phyloP scores from a whole-genome alignment of 2,797 vertebrate genomes.

The Acestrorhynchus altus region DNA sequence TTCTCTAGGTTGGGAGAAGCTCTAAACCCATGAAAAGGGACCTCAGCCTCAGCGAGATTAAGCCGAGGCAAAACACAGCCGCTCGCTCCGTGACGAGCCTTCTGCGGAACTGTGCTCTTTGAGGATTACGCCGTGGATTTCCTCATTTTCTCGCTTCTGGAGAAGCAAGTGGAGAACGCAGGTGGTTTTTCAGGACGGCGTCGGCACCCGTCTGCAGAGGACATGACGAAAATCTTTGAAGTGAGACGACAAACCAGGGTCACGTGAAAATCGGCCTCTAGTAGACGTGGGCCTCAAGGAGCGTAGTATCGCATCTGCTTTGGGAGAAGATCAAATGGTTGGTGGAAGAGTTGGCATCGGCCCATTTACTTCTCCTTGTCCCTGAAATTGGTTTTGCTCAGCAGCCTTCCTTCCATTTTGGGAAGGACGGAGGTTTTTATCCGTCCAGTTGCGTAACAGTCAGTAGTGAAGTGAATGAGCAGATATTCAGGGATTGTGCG shows the following conservation, averaged over 20 bases:
- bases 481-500: neutral
- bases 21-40: conserved; percentile 51
- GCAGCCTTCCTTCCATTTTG: neutral
- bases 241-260: conserved; percentile 1
- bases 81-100: conserved; percentile 63
- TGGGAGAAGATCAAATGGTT: neutral
- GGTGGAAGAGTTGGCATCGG: neutral
- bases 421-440: neutral
- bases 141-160: conserved; percentile 58
- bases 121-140: conserved; percentile 64
- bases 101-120: conserved; percentile 68
- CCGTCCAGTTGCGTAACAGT: neutral
- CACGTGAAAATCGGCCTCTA: neutral
- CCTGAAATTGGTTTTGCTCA: neutral
- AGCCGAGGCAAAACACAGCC: conserved; percentile 67
- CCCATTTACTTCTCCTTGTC: neutral
- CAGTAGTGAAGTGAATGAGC: neutral
- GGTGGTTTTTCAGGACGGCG: conserved; percentile 41
- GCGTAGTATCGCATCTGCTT: neutral
- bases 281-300: neutral
- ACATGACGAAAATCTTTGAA: conserved; percentile 46
- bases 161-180: conserved; percentile 42
- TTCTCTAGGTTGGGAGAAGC: neutral
- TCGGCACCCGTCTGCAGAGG: conserved; percentile 56
- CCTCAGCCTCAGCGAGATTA: conserved; percentile 72